Base-by-base conservation (phyloP, 2,888 invertebrate genomes). In the Tigriopus californicus region DNA sequence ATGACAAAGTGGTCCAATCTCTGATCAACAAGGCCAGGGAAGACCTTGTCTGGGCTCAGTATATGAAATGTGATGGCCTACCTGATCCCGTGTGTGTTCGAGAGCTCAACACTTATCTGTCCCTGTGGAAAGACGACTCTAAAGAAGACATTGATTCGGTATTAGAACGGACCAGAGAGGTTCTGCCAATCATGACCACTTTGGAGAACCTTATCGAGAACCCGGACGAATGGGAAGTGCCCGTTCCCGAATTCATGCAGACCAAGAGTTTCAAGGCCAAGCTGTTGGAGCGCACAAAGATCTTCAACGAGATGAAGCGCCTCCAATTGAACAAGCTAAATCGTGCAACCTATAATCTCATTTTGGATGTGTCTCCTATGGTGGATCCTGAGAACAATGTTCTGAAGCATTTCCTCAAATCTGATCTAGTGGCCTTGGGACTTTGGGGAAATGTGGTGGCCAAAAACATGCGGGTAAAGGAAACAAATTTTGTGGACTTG, bases 261-360 rank as follows among this genome's bases (percentile, higher is more conserved):
- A 41, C 41, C n/a, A 48, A 48, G 12, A 58, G 49, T 15, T 46
- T 48, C 48, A 47, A 49, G 25, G 18, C 58, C 11, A 58, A 58
- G 40, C 2, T 58, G 1, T 33, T 12, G 18, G 58, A 58, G 18
- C 44, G 49, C 18, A 44, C 22, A 3, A 58, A 58, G 40, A 58
- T 58, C 42, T 58, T 58, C 40, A 58, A 33, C 33, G 47, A 44
- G 13, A 58, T 58, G 58, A 58, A 58, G 33, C 48, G 44, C 11
- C 41, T 58, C 6, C 58, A 58, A 49, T 10, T 58, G n/a, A 42
- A 46, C 18, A 65, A 65, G 40, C 56, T 67, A 41, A 65, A 67
- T 55, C 58, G 63, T 41, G 65, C 67, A n/a, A 63, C 65, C 3
- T 67, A 66, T 62, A 25, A 61, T 24, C 61, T 66, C 25, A 61